Evolutionary conservation across 2,113 vertebrate genomes (phyloP), one percentile per base, ranked within the genome.

Genomic region (Saguinus imperator): DNA sequence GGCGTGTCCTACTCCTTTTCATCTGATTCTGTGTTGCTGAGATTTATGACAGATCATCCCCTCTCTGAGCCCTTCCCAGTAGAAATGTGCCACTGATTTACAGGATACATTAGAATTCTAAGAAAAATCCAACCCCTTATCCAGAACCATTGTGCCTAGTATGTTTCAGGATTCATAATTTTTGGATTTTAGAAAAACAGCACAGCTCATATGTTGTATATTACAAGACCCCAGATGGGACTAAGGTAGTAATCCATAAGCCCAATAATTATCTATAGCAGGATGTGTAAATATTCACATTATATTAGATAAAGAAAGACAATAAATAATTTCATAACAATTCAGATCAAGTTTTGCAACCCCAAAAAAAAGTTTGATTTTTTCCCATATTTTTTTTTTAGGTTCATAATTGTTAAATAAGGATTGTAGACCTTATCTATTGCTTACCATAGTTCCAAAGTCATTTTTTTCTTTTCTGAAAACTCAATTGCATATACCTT

Each of bases 401-500:
- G 68, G n/a, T 43, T 87, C 7, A 5, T 77, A 76, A 58, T 68
- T 81, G n/a, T 83, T 43, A 23, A 17, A 50, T 73, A 64, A 94
- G 35, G 40, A 35, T 85, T 55, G 16, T 92, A 8, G 37, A 73
- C 43, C 58, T 68, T 77, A 35, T 73, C 20, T 85, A n/a, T 76
- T 58, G 17, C 29, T 89, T 85, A 72, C 12, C 27, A 0, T 29
- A 55, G 18, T 96, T 57, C 1, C 5, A 61, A 50, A 87, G 66
- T 75, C 48, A n/a, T 72, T 58, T 21, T 27, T 27, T 86, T 27
- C 25, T 70, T 87, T 96, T 82, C 72, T 87, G 25, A 75, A 88
- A 97, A 75, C 37, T 87, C n/a, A 50, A n/a, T 68, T 57, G 40
- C 85, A 13, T 79, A 73, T 81, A 68, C 64, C 87, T 91, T 94